Base-by-base conservation (phyloP, 2,888 invertebrate genomes). In the Autographa pulchrina region DNA sequence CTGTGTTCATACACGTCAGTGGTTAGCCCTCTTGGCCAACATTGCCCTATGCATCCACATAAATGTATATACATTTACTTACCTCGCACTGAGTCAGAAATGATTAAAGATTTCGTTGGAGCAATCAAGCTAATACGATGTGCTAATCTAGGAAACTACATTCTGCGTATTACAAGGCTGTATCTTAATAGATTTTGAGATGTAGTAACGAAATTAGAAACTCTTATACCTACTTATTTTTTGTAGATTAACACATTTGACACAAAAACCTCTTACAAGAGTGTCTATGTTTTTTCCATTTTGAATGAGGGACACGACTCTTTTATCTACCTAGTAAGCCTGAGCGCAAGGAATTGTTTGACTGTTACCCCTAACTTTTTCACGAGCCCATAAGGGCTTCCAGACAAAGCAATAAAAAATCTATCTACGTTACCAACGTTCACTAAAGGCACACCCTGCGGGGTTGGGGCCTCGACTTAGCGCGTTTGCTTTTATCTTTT, bases 101-200 rank as follows among this genome's bases (percentile, higher is more conserved):
- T 20, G 20, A 56, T 56, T 20, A 56, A 20, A 11, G 20, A 56
- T 56, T 54, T 54, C 54, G 54, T n/a, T 52, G 9, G 25, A 56
- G 54, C 54, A 56, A 56, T 56, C 20, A 20, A 20, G 54, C 25
- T 25, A 5, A 20, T 1, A 54, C 20, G 54, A 56, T 56, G 54
- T 25, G 20, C 54, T 56, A 56, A 56, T 56, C 20, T 20, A 14
- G 54, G 20, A 20, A 25, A 56, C 54, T 56, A 56, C 54, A 56
- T 56, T 56, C 54, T 56, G 25, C 54, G 25, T 56, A 11, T 56
- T 20, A 11, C 13, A 56, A 56, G 20, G n/a, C n/a, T 48, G 43
- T 16, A 16, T 16, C 43, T 43, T 43, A 18, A 54, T 54, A 54
- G 20, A 54, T 20, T 25, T 25, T 13, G 25, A 4, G 54, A 56